Evolutionary conservation across 2,113 vertebrate genomes (phyloP).

Genomic region (Daboia siamensis): DNA sequence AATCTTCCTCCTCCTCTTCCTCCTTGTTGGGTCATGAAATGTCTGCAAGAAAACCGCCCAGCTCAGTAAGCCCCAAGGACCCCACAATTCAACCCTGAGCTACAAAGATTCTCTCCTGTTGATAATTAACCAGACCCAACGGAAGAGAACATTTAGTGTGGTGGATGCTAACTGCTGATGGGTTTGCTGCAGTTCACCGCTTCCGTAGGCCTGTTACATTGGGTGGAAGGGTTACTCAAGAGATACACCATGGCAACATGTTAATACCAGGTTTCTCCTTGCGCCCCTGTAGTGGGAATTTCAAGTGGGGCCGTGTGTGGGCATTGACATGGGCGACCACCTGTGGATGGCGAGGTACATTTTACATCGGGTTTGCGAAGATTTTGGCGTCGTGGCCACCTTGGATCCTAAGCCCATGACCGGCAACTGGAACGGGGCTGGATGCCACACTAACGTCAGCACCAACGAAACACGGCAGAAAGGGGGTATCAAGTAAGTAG

Average conservation of each 20-base stretch:
- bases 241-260: not conserved
- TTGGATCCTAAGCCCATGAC: constrained; percentile 79
- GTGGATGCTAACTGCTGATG: not conserved
- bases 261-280: not conserved
- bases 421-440: constrained; percentile 69
- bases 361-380: constrained; percentile 81
- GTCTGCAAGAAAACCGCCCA: no score
- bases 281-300: constrained; percentile 73
- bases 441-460: constrained; percentile 78
- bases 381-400: constrained; percentile 69
- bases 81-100: not conserved
- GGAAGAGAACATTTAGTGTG: not conserved
- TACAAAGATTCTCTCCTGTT: not conserved
- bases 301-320: constrained; percentile 74
- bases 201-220: not conserved
- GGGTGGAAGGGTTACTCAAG: not conserved
- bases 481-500: constrained; percentile 75
- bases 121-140: not conserved
- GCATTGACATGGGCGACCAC: constrained; percentile 81
- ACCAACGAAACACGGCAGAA: constrained; percentile 69
- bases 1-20: no score
- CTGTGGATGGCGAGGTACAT: constrained; percentile 84
- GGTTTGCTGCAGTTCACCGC: not conserved
- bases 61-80: not conserved
- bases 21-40: no score